phyloP scores from a whole-genome alignment of 2,888 invertebrate species.

The Crossocerus cetratus region DNA sequence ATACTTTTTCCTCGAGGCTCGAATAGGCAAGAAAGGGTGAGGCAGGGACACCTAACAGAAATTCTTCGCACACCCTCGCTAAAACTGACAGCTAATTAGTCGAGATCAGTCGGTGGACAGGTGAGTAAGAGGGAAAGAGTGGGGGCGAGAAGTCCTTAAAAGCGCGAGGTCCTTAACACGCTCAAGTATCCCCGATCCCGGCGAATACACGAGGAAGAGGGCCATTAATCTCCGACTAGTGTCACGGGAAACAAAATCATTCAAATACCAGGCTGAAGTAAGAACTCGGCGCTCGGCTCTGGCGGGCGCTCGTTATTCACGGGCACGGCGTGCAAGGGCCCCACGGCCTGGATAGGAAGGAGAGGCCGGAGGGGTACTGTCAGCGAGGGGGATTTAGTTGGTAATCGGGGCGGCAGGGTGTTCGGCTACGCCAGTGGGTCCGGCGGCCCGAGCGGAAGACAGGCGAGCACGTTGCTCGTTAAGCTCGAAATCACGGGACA shows the following conservation, averaged over 20 bases:
- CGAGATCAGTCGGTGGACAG: neutral
- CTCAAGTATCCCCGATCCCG: neutral
- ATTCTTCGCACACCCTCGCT: neutral
- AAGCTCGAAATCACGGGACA: conserved; percentile 43
- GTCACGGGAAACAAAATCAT: conserved; percentile 2
- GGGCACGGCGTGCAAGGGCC: neutral
- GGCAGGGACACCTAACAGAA: neutral
- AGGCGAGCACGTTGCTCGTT: conserved; percentile 29
- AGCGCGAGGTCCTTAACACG: neutral
- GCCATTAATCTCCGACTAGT: conserved; percentile 1
- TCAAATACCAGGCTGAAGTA: conserved; percentile 1
- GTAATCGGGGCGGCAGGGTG: too few relatives aligned
- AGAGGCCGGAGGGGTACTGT: too few relatives aligned
- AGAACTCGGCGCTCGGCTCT: conserved; percentile 1
- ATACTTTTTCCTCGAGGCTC: too few relatives aligned
- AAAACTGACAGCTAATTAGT: conserved; percentile 5
- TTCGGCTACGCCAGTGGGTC: conserved; percentile 3
- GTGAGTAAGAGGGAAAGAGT: too few relatives aligned
- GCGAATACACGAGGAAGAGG: neutral
- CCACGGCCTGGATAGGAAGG: neutral
- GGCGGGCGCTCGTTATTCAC: neutral
- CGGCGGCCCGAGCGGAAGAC: conserved; percentile 2
- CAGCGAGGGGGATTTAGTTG: too few relatives aligned
- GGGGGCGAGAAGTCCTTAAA: too few relatives aligned
- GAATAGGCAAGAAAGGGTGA: too few relatives aligned